Evolutionary conservation across 92 coral and sea anemone genomes (phyloP).

Genomic region (Zoanthus sociatus): DNA sequence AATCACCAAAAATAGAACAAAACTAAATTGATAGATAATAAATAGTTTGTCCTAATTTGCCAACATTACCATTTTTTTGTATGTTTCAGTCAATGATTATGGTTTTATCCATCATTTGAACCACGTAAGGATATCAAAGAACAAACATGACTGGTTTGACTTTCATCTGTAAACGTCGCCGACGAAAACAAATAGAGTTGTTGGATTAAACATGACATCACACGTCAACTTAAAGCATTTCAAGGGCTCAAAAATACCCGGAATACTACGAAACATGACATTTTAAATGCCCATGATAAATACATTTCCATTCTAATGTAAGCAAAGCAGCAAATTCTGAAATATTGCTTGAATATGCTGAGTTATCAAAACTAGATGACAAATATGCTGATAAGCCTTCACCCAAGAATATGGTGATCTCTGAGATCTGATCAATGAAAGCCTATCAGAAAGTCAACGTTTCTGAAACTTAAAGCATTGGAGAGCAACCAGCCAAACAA

Average conservation of each 20-base stretch:
- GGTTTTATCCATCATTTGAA: constrained; percentile 41
- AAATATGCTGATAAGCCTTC: not conserved
- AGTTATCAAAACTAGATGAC: constrained; percentile 50
- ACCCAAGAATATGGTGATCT: too few relatives aligned
- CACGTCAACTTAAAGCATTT: constrained; percentile 59
- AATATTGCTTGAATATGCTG: constrained; percentile 40
- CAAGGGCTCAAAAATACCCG: constrained; percentile 66
- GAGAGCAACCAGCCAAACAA: constrained; percentile 5
- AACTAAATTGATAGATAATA: not conserved
- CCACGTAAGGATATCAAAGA: constrained; percentile 33
- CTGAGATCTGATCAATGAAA: constrained; percentile 19
- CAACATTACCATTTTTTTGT: not conserved
- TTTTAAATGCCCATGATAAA: constrained; percentile 45
- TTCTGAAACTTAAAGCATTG: constrained; percentile 19
- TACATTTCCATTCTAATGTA: constrained; percentile 52
- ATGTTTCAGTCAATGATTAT: constrained; percentile 7
- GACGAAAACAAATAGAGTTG: constrained; percentile 60
- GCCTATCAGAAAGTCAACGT: constrained; percentile 43
- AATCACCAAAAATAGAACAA: not conserved
- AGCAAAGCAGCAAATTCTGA: constrained; percentile 65
- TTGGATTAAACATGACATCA: constrained; percentile 65
- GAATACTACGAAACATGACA: constrained; percentile 52
- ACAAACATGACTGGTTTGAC: constrained; percentile 63
- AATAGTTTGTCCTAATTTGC: not conserved
- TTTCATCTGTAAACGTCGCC: constrained; percentile 68